These are phyloP conservation scores for Drosophila pachea DNA, from an alignment of 1,140 invertebrate genomes.

Conservation along the genomic window DNA sequence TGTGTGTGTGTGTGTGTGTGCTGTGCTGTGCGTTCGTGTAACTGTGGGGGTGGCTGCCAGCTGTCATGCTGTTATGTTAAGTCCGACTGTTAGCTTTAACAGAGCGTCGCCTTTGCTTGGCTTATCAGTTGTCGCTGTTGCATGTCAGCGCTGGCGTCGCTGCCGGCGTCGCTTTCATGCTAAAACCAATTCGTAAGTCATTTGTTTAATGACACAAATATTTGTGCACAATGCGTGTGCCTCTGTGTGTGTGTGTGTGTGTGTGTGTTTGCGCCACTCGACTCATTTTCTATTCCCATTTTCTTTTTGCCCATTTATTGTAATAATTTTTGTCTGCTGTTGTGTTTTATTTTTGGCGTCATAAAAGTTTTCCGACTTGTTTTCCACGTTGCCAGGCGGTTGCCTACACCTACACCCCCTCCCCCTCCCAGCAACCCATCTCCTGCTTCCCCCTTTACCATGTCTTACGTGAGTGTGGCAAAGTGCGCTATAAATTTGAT, in stretches of 20 bases:
- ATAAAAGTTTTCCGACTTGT: constrained; percentile 61
- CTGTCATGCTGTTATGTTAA: constrained; percentile 28
- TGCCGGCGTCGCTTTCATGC: constrained; percentile 58
- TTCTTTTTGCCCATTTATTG: constrained; percentile 25
- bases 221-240: constrained; percentile 74
- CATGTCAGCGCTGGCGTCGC: constrained; percentile 27
- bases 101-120: constrained; percentile 29
- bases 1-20: constrained; percentile 14
- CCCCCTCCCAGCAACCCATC: background rate
- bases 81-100: constrained; percentile 48
- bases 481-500: constrained; percentile 70
- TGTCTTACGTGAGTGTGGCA: constrained; percentile 15
- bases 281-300: constrained; percentile 68
- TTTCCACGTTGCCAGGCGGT: constrained; percentile 36
- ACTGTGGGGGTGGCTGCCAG: constrained; percentile 46
- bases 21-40: background rate
- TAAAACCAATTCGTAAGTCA: constrained; percentile 77
- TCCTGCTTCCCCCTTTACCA: background rate
- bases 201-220: constrained; percentile 78
- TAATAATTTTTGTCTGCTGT: constrained; percentile 40
- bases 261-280: constrained; percentile 5
- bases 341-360: constrained; percentile 53
- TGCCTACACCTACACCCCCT: background rate
- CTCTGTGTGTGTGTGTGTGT: constrained; percentile 45
- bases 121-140: constrained; percentile 46